Evolutionary conservation across 1,140 invertebrate genomes (phyloP).

Genomic region (Potamilus streckersoni): DNA sequence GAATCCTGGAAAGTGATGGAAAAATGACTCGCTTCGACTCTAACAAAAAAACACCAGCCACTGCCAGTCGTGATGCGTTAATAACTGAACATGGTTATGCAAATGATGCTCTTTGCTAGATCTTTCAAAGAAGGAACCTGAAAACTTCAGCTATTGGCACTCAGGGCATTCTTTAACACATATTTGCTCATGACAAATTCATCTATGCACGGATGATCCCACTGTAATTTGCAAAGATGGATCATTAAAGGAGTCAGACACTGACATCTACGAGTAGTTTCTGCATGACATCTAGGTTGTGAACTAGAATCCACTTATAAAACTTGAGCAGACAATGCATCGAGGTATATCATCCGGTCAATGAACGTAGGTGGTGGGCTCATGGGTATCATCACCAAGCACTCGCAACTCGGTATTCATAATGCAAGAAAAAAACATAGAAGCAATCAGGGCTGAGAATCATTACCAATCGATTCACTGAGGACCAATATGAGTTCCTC

Average conservation of each 20-base stretch:
- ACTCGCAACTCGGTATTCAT: not conserved
- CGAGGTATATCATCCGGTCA: not conserved
- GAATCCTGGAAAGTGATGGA: not conserved
- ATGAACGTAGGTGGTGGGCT: conserved; percentile 3
- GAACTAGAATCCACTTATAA: not conserved
- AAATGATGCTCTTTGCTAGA: conserved; percentile 4
- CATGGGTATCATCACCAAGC: not conserved
- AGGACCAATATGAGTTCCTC: not conserved
- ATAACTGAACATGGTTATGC: conserved; percentile 8
- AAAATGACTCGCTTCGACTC: not conserved
- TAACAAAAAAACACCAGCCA: not conserved
- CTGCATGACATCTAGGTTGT: too few species aligned
- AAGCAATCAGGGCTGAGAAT: not conserved
- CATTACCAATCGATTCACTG: not conserved
- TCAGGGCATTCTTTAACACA: not conserved
- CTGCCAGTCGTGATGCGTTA: not conserved
- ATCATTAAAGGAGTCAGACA: not conserved
- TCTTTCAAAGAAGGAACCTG: not conserved
- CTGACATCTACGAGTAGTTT: too few species aligned
- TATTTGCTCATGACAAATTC: conserved; percentile 11
- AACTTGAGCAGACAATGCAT: conserved; percentile 1
- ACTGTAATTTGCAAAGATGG: not conserved
- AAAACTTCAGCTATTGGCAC: not conserved
- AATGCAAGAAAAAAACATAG: not conserved
- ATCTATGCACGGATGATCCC: conserved; percentile 16